Percentiles rank a stretch among this genome's conserved stretches.
Conservation (phyloP, 2,888 invertebrate species). For the Norana najaformis region DNA sequence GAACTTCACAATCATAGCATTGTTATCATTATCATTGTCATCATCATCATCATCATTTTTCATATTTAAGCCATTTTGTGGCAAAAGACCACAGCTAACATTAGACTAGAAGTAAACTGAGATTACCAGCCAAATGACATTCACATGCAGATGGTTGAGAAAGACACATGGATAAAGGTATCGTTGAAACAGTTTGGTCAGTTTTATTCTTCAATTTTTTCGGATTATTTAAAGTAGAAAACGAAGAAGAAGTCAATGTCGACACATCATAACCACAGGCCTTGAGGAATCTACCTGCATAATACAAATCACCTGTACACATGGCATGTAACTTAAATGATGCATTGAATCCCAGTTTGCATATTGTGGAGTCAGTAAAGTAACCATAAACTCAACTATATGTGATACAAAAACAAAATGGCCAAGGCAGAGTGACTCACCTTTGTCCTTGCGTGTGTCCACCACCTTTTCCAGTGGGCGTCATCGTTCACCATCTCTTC, state of each 20-base stretch:
- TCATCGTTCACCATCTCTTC: no score
- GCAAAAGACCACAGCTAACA: not conserved
- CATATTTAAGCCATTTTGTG: no score
- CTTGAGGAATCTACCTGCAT: slow-evolving; percentile 25
- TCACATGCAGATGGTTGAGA: not conserved
- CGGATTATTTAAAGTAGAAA: not conserved
- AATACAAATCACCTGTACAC: slow-evolving; percentile 20
- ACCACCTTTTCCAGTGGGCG: no score
- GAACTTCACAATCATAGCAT: not conserved
- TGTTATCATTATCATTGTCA: not conserved
- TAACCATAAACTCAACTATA: no score
- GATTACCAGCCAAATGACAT: slow-evolving; percentile 23
- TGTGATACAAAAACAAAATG: no score
- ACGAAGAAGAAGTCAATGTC: slow-evolving; percentile 16
- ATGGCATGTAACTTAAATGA: not conserved
- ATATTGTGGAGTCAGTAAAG: not conserved
- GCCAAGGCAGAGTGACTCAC: no score
- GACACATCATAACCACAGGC: slow-evolving; percentile 20
- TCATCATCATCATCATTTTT: not conserved
- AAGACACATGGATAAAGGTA: not conserved
- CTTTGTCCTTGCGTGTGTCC: no score
- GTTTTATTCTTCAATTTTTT: not conserved
- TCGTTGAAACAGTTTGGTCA: not conserved
- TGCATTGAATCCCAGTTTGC: not conserved
- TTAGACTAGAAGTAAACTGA: not conserved